Evolutionary conservation across 2,113 vertebrate species (phyloP).

Genomic region (Rhinoderma darwinii): DNA sequence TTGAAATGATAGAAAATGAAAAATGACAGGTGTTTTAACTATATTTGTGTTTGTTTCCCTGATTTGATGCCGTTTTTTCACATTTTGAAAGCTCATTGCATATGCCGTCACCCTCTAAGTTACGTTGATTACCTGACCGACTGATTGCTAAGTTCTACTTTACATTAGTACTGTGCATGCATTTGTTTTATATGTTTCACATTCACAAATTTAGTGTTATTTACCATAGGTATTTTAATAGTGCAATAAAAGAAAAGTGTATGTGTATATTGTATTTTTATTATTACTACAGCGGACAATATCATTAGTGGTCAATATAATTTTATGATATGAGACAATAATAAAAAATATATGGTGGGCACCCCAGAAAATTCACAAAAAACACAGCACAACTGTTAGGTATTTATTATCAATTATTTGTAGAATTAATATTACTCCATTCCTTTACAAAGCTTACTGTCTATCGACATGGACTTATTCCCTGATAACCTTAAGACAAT

Average conservation of each 20-base stretch:
- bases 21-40: conserved; percentile 49
- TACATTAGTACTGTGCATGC: not conserved
- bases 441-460: no score
- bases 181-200: no score
- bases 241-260: no score
- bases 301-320: not conserved
- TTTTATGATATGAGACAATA: no score
- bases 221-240: not conserved
- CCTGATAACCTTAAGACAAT: no score
- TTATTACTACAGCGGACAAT: not conserved
- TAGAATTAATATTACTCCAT: no score
- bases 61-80: conserved; percentile 39
- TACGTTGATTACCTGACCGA: conserved; percentile 21
- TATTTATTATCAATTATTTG: no score
- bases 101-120: conserved; percentile 5
- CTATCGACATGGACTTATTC: no score
- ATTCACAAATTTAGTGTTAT: not conserved
- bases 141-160: conserved; percentile 27
- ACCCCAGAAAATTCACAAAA: no score
- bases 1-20: conserved; percentile 55
- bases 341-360: no score
- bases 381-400: no score
- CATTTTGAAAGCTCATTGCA: conserved; percentile 14
- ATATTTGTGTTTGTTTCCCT: conserved; percentile 47
- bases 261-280: not conserved